Evolutionary conservation across 2,888 invertebrate genomes (phyloP), one percentile per base, ranked within the genome.

Genomic region (Mactromeris polynyma): DNA sequence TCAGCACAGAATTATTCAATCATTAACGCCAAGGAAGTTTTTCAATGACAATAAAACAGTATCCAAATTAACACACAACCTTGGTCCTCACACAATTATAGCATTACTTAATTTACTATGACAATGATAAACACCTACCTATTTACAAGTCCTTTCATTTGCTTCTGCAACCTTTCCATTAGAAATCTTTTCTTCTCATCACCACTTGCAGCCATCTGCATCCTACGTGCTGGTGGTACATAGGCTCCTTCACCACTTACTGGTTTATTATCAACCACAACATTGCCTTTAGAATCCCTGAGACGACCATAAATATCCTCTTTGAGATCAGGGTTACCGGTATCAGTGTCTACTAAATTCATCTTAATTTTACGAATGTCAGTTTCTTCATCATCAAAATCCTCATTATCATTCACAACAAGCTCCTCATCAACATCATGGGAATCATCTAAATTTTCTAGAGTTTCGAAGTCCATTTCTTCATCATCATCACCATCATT

Each of bases 261-360:
- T 1, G 80, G 86, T 26, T 86, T 85, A 46, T 93, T 81, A 73
- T 92, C 86, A 31, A 92, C 85, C 21, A 99, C 97, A 92, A 99
- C 96, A 96, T 98, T 98, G 2, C 99, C 99, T 93, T 98, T 97
- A 94, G 98, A 98, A 95, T 98, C 98, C 93, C 98, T 97, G 93
- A 98, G 97, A 89, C 99, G 97, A 0, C 99, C 99, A 97, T 99
- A 99, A 96, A 99, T 99, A 97, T 99, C 99, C 97, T 99, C 95
- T 64, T 91, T 91, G 0, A 94, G 78, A 21, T 83, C 86, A 31
- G 46, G 58, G 26, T 42, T 54, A 26, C 80, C 54, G 42, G 38
- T 54, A 11, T 83, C 79, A 26, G 51, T 58, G 26, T 78, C 58
- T 19, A 54, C n/a, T 31, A 73, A 42, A 26, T 73, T 73, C 21